Evolutionary conservation across 2,113 vertebrate species (phyloP), one percentile per base, ranked within the genome.

Genomic region (Grammomys surdaster): DNA sequence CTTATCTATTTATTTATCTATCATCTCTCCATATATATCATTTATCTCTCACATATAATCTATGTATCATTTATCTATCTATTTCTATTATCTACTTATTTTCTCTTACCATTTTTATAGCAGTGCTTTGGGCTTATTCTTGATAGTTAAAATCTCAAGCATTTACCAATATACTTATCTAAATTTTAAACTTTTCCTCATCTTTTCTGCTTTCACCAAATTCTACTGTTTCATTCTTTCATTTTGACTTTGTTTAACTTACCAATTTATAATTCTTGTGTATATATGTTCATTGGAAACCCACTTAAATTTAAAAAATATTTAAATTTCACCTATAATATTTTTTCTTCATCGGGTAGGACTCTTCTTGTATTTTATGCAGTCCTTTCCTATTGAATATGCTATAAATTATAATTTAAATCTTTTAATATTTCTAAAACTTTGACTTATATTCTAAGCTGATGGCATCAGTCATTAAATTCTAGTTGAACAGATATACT

Each of bases 51-150:
- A 69, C 5, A 33, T 33, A 69, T 13, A 67, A 76, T 75, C 22
- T 10, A 75, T 75, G 3, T 51, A 33, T 77, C 17, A 36, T 36
- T 51, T 76, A 31, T 85, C 24, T 72, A 90, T 6, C 2, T 16
- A 63, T 56, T 31, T 24, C 31, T 75, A 85, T 2, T 87, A 75
- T 80, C 9, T 56, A 51, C 14, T 7, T 56, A 81, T 22, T 56
- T 11, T 78, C 51, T 56, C 36, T n/a, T 16, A 51, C 16, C 14
- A 54, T 81, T n/a, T n/a, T 54, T 4, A n/a, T 36, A 12, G 4
- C 19, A 22, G 0, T 81, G 33, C 17, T 40, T 3, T 1, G 7
- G 24, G 7, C 4, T 60, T 5, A 0, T 7, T 12, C 14, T 5
- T 78, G 22, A 17, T 90, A 7, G 14, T 1, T 46, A 10, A 73